These are phyloP conservation scores for Amphipoea lucens DNA, from an alignment of 2,888 invertebrate species.

Conservation along the genomic window DNA sequence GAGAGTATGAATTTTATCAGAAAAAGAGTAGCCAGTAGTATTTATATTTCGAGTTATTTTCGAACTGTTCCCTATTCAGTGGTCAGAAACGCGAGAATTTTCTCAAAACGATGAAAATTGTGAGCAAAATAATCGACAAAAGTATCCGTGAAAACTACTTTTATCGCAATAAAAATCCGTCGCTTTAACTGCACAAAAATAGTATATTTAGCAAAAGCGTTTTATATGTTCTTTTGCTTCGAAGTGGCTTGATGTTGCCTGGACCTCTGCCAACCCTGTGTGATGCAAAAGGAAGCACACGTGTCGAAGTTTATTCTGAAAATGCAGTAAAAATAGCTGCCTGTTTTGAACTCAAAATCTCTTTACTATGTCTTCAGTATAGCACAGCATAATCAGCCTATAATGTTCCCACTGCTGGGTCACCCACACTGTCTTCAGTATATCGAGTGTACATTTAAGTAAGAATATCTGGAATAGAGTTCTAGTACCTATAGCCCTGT, in stretches of 20 bases:
- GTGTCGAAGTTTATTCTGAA: slow-evolving; percentile 30
- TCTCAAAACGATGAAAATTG: not conserved
- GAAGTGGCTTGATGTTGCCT: slow-evolving; percentile 43
- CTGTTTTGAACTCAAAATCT: not conserved
- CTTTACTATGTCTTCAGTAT: not conserved
- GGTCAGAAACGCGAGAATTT: not conserved
- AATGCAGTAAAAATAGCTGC: slow-evolving; percentile 16
- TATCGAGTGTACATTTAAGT: not conserved
- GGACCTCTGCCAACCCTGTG: slow-evolving; percentile 49
- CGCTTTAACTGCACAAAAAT: slow-evolving; percentile 19
- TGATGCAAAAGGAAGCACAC: slow-evolving; percentile 34
- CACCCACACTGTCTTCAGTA: not conserved
- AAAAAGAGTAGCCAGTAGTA: not conserved
- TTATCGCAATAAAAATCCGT: slow-evolving; percentile 24
- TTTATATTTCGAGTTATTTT: not conserved
- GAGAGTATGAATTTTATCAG: too few species aligned
- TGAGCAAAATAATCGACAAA: not conserved
- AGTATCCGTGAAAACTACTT: slow-evolving; percentile 8
- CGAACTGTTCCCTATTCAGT: not conserved
- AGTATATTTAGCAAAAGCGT: slow-evolving; percentile 34
- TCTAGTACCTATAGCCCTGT: too few species aligned
- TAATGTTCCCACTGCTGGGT: not conserved
- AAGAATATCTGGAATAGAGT: not conserved
- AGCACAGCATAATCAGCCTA: too few species aligned
- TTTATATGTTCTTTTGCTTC: slow-evolving; percentile 39